Evolutionary conservation across 2,113 vertebrate genomes (phyloP), one percentile per base, ranked within the genome.

Genomic region (Bolborhynchus lineola): DNA sequence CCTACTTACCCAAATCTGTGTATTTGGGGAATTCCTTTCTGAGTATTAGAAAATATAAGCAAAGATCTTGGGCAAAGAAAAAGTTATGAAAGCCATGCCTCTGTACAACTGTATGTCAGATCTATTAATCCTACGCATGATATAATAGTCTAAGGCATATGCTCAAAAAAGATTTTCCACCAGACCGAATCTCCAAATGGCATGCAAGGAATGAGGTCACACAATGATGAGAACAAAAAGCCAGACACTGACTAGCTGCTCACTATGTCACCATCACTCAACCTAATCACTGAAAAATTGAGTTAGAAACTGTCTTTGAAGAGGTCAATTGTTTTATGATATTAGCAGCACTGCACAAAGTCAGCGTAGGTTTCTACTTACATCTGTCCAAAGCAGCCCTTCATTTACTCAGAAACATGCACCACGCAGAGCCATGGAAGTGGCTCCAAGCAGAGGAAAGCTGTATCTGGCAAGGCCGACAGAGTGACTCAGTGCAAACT

Each of bases 1-100:
- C 11, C 5, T 57, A n/a, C 17, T 47, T 16, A 33, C 74, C 7
- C 0, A 0, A 53, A 29, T 68, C 11, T 16, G 18, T 59, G 42
- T 26, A 13, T 9, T 15, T 52, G 23, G 7, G 20, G 11, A 82
- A n/a, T n/a, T 52, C 20, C 8, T 47, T 86, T 70, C 41, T 18
- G 57, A 81, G 19, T 14, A 37, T 14, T 42, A 42, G 29, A 44
- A 87, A 71, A 28, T 13, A 83, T 4, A 63, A 84, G 37, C 18
- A 59, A 71, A 72, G 5, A 6, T n/a, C 42, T 52, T 42, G n/a
- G 16, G 26, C 12, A 4, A 6, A 23, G 26, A 35, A 37, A 49
- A 37, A 18, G 39, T 67, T 52, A 52, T 2, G 2, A 83, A 82
- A 77, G 26, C 55, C 67, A 69, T 3, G 3, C 10, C 53, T 21